Evolutionary conservation across 2,888 invertebrate genomes (phyloP).

Genomic region (Cyclophora punctaria): DNA sequence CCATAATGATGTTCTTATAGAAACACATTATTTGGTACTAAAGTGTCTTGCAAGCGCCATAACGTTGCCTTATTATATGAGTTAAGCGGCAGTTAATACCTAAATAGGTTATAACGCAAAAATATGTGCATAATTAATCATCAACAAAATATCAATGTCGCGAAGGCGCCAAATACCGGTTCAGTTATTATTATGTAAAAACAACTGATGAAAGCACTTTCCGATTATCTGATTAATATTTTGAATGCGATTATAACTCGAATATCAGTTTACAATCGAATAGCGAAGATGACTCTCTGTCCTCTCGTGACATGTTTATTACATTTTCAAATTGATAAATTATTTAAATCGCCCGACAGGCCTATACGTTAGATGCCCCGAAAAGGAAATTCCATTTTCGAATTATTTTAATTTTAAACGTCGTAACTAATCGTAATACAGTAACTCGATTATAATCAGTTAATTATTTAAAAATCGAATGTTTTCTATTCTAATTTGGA

Average conservation of each 20-base stretch:
- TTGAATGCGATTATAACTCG: slow-evolving; percentile 35
- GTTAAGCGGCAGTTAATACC: too few species aligned
- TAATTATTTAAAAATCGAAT: slow-evolving; percentile 46
- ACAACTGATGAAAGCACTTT: slow-evolving; percentile 16
- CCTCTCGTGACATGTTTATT: slow-evolving; percentile 19
- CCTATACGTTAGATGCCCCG: neutral
- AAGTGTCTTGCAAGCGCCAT: too few species aligned
- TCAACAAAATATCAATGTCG: slow-evolving; percentile 16
- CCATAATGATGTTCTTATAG: too few species aligned
- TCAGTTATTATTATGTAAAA: slow-evolving; percentile 11
- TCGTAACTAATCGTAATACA: slow-evolving; percentile 14
- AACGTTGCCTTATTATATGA: too few species aligned
- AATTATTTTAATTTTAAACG: slow-evolving; percentile 48
- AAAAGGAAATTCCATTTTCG: slow-evolving; percentile 2
- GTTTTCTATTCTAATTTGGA: slow-evolving; percentile 1
- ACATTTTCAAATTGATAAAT: neutral
- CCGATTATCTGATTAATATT: slow-evolving; percentile 30
- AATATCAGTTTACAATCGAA: slow-evolving; percentile 33
- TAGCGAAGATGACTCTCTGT: slow-evolving; percentile 32
- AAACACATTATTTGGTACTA: too few species aligned
- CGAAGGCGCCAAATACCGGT: slow-evolving; percentile 14
- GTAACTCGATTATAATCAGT: slow-evolving; percentile 23
- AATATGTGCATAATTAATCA: slow-evolving; percentile 13
- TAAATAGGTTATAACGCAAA: neutral
- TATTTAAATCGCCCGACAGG: slow-evolving; percentile 1